Evolutionary conservation across 2,797 vertebrate genomes (phyloP).

Genomic region (Chloroceryle amazona): DNA sequence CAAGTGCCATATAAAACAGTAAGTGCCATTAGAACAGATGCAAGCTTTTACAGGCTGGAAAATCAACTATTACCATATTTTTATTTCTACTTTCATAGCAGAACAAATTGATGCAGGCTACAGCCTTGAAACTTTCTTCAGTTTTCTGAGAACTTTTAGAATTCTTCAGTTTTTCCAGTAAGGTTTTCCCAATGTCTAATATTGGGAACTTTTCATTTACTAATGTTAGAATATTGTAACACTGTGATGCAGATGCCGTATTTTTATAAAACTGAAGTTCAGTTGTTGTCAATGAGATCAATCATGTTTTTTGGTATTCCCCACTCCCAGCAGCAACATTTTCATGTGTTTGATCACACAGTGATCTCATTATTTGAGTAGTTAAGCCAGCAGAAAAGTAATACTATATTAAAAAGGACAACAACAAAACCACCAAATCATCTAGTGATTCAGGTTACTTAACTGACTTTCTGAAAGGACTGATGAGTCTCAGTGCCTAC

Average conservation of each 20-base stretch:
- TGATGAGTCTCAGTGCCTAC: not conserved
- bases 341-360: not conserved
- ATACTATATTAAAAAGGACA: not conserved
- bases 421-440: not conserved
- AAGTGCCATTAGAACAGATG: not conserved
- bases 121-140: not conserved
- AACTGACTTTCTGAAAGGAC: not conserved
- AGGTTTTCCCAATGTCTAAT: not conserved
- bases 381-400: not conserved
- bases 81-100: conserved; percentile 32
- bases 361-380: not conserved
- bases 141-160: not conserved
- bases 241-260: not conserved
- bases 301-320: not conserved
- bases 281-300: not conserved
- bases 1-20: conserved; percentile 13
- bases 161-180: not conserved
- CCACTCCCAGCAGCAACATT: not conserved
- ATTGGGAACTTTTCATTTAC: conserved; percentile 43
- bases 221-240: not conserved
- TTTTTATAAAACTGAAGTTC: not conserved
- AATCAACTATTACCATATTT: conserved; percentile 15
- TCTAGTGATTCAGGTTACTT: not conserved
- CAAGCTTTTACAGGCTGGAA: conserved; percentile 6
- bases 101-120: conserved; percentile 4